Percentiles rank a stretch among this genome's conserved stretches.
Conservation (phyloP, 2,888 invertebrate species). For the Rapana venosa region DNA sequence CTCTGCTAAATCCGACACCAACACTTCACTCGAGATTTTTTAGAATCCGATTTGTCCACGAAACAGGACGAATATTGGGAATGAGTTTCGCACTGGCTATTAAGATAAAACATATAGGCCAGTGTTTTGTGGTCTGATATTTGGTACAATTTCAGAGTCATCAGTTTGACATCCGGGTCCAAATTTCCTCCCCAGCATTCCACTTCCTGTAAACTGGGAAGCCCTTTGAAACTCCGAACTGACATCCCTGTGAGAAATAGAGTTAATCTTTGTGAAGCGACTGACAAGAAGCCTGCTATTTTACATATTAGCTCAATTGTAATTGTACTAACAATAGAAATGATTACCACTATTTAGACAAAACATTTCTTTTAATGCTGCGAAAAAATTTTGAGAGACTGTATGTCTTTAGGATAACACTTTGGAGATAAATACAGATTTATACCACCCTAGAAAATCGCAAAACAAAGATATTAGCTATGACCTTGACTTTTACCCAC, state of each 20-base stretch:
- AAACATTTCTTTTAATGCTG: too few relatives aligned
- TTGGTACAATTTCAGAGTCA: slow-evolving; percentile 19
- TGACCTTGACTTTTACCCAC: too few relatives aligned
- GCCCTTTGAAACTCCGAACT: slow-evolving; percentile 17
- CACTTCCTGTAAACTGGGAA: slow-evolving; percentile 37
- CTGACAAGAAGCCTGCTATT: too few relatives aligned
- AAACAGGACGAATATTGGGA: slow-evolving; percentile 28
- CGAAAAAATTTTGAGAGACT: too few relatives aligned
- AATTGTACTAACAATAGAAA: too few relatives aligned
- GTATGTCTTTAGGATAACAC: too few relatives aligned
- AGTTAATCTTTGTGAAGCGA: too few relatives aligned
- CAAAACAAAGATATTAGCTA: too few relatives aligned
- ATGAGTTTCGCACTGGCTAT: background rate
- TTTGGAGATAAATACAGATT: too few relatives aligned
- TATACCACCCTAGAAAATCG: too few relatives aligned
- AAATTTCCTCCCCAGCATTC: slow-evolving; percentile 34
- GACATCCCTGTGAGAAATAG: slow-evolving; percentile 21
- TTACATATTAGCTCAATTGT: too few relatives aligned
- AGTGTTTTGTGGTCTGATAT: background rate
- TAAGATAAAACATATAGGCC: background rate
- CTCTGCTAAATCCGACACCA: slow-evolving; percentile 27
- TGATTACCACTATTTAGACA: too few relatives aligned
- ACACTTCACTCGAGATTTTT: slow-evolving; percentile 1
- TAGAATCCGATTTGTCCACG: slow-evolving; percentile 10
- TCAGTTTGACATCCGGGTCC: background rate